Evolutionary conservation across 2,113 vertebrate genomes (phyloP), one percentile per base, ranked within the genome.

Genomic region (Plecotus auritus): DNA sequence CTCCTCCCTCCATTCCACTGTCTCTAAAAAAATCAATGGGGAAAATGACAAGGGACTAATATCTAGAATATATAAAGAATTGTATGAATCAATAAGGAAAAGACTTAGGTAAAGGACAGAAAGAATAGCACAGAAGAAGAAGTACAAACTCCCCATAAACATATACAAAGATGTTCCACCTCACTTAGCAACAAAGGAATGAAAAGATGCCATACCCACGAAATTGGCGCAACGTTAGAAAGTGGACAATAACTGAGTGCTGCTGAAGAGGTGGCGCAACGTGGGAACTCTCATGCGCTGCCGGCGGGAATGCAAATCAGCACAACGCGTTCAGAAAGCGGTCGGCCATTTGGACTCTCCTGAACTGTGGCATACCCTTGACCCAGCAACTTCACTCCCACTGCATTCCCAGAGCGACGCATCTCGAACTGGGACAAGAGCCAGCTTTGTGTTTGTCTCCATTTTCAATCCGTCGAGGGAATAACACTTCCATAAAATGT

Each of bases 271-370:
- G 14, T 9, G 56, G 54, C 23, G 5, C 26, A 0, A 9, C 2
- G 9, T 35, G 35, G 70, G 54, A 32, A 51, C 32, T 30, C 80
- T 61, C 26, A 1, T 13, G 20, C 3, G 4, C 30, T 6, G 32
- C 56, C 3, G 4, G 4, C 2, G 0, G 56, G 56, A n/a, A 0
- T 1, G 0, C 37, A n/a, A 37, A 61, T 22, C 32, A 40, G 22
- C 5, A 1, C 40, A 28, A 2, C 10, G 47, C 9, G 66, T 69
- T 83, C 5, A 70, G 80, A 67, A 73, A 93, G 76, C 61, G 35
- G 40, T n/a, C 77, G 30, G 70, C 35, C 5, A 8, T 80, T n/a
- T 30, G 16, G 45, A 45, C 45, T 2, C 35, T 16, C 66, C 74
- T 45, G 69, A 83, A 35, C 32, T 72, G 67, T 30, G 30, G 37